Conservation (phyloP, 2,888 invertebrate genomes). For the Norana najaformis region DNA sequence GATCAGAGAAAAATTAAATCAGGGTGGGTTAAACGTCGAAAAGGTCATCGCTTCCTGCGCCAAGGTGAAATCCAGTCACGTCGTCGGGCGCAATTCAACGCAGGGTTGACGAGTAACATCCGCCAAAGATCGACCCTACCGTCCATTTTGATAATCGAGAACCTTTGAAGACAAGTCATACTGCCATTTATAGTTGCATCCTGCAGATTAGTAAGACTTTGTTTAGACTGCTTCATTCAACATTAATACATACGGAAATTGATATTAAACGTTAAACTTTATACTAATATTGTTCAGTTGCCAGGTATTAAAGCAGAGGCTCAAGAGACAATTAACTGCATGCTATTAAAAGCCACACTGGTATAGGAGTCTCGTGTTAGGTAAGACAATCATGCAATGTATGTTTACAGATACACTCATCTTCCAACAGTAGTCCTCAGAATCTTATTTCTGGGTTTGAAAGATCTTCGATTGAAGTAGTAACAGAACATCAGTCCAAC, state of each 20-base stretch:
- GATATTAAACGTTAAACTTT: too few relatives aligned
- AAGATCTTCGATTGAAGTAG: too few relatives aligned
- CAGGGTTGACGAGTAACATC: neutral
- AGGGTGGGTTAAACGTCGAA: constrained; percentile 3
- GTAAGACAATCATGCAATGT: too few relatives aligned
- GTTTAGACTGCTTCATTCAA: neutral
- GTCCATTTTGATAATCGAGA: neutral
- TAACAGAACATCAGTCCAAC: too few relatives aligned
- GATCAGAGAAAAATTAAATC: neutral
- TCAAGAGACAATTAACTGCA: too few relatives aligned
- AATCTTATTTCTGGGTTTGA: too few relatives aligned
- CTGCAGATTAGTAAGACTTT: neutral
- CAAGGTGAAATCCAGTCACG: neutral
- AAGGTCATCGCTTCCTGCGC: constrained; percentile 32
- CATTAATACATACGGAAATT: neutral
- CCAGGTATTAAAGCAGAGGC: too few relatives aligned
- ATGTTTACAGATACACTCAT: too few relatives aligned
- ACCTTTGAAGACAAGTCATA: neutral
- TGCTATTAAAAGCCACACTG: too few relatives aligned
- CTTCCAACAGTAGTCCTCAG: too few relatives aligned
- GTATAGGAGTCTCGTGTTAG: too few relatives aligned
- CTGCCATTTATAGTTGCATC: neutral
- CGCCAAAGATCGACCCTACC: neutral
- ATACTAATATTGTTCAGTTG: too few relatives aligned
- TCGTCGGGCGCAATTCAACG: neutral